These are phyloP conservation scores for Tonatia bakeri DNA, from an alignment of 2,113 vertebrate species.

Conservation along the genomic window DNA sequence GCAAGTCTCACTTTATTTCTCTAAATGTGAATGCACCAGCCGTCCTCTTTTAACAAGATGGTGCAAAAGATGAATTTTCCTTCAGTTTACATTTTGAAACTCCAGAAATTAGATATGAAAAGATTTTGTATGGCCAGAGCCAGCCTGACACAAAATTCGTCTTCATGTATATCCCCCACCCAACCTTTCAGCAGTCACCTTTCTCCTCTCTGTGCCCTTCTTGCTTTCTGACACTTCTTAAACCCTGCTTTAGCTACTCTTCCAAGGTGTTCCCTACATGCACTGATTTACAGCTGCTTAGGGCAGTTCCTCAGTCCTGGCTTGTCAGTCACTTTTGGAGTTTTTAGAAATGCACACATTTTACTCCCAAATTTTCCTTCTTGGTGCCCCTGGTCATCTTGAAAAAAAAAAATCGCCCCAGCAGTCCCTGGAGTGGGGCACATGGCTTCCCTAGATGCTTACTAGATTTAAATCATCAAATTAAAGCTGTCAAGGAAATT, in stretches of 20 bases:
- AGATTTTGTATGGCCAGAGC: neutral
- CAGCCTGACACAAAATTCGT: neutral
- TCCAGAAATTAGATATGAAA: neutral
- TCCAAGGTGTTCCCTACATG: neutral
- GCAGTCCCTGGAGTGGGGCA: neutral
- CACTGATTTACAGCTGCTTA: neutral
- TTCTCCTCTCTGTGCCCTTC: neutral
- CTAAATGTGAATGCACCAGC: neutral
- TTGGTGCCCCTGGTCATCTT: neutral
- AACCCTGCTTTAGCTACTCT: neutral
- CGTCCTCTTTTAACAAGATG: neutral
- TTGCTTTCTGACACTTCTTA: neutral
- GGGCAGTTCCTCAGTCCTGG: neutral
- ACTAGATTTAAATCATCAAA: conserved; percentile 27
- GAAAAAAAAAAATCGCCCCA: neutral
- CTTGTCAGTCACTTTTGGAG: neutral
- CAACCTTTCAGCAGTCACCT: neutral
- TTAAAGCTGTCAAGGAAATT: conserved; percentile 46
- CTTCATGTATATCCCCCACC: neutral
- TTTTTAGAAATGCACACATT: neutral
- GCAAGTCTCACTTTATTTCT: neutral
- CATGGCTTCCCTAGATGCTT: conserved; percentile 7
- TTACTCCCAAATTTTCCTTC: neutral
- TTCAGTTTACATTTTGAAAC: neutral
- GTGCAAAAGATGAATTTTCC: neutral